phyloP scores from a whole-genome alignment of 92 coral and sea anemone genomes.

The Umimayanthus chanpuru region DNA sequence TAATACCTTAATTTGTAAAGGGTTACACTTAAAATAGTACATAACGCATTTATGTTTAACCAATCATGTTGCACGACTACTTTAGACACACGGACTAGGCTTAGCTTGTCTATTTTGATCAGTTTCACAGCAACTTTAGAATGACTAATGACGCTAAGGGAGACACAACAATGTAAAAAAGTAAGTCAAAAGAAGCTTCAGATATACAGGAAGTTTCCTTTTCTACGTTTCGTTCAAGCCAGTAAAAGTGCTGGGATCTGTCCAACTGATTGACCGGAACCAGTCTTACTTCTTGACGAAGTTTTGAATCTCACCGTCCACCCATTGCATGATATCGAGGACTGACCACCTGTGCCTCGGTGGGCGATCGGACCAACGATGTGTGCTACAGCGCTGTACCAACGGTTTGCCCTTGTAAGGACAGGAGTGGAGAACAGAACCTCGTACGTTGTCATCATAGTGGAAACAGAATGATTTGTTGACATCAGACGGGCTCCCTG shows the following conservation, averaged over 20 bases:
- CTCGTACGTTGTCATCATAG: neutral
- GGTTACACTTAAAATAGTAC: no score
- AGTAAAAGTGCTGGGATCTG: neutral
- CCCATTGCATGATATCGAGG: constrained; percentile 1
- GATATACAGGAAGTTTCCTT: no score
- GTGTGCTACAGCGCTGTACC: constrained; percentile 2
- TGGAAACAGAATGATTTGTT: neutral
- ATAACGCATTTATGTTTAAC: no score
- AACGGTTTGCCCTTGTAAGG: neutral
- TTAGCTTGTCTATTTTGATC: no score
- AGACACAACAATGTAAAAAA: no score
- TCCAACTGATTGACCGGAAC: neutral
- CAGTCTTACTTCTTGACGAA: neutral
- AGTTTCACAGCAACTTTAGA: no score
- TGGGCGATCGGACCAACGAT: neutral
- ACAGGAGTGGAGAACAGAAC: constrained; percentile 9
- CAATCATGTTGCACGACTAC: no score
- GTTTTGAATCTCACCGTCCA: neutral
- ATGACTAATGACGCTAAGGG: neutral
- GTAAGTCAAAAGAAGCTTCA: no score
- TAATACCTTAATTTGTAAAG: no score
- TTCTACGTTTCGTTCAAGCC: neutral
- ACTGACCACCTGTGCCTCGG: neutral
- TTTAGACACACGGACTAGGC: no score
- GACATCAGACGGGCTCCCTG: neutral